phyloP scores from a whole-genome alignment of 2,113 vertebrate species.

The Galeopterus variegatus region DNA sequence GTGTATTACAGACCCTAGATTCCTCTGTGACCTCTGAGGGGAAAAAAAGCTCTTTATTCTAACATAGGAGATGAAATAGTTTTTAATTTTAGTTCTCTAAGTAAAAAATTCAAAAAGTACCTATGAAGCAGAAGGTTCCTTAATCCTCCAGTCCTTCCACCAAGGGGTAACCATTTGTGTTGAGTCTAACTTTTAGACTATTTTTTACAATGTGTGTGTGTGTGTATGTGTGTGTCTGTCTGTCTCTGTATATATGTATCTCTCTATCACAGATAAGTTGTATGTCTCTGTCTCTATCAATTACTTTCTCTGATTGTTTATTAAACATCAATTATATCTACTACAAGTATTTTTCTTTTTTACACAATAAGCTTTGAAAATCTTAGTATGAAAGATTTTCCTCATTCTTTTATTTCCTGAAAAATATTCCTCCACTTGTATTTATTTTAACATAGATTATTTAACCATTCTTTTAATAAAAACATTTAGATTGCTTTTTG shows the following conservation, averaged over 20 bases:
- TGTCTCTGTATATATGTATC: no score
- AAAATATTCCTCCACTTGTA: neutral
- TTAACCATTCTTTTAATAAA: neutral
- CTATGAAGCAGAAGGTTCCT: neutral
- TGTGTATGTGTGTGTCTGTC: neutral
- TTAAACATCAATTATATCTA: neutral
- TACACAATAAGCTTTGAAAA: neutral
- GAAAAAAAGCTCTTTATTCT: neutral
- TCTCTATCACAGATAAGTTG: no score
- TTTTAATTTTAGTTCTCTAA: slow-evolving; percentile 35
- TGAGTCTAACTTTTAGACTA: neutral
- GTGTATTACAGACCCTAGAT: neutral
- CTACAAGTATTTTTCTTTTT: neutral
- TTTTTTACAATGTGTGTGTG: neutral
- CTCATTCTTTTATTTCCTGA: neutral
- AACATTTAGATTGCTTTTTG: neutral
- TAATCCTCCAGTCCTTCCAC: neutral
- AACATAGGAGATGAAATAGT: neutral
- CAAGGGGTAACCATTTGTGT: neutral
- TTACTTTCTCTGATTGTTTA: neutral
- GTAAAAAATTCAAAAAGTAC: neutral
- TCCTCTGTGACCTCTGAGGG: neutral
- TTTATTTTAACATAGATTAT: neutral
- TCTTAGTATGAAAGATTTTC: neutral
- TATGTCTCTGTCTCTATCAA: no score